phyloP scores from a whole-genome alignment of 2,113 vertebrate species.

The Carassius gibelio region DNA sequence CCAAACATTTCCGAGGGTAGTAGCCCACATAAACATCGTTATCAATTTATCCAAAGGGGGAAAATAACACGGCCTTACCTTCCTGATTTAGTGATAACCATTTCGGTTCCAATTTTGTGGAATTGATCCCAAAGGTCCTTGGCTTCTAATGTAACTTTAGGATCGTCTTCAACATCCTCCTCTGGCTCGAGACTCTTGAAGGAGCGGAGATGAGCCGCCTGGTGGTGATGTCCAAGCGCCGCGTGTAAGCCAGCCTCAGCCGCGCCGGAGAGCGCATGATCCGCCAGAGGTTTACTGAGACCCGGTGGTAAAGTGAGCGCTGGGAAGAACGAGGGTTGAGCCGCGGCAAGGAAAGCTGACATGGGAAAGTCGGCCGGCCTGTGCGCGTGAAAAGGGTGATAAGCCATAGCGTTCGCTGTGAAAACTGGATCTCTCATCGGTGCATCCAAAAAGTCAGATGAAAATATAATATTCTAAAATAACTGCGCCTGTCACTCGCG shows the following conservation, averaged over 20 bases:
- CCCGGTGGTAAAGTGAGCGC: constrained; percentile 81
- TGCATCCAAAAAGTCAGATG: constrained; percentile 78
- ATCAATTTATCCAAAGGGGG: neutral
- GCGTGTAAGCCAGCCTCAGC: constrained; percentile 83
- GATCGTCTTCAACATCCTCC: constrained; percentile 87
- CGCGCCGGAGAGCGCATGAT: constrained; percentile 78
- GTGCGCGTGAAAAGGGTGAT: constrained; percentile 88
- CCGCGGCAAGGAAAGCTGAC: constrained; percentile 83
- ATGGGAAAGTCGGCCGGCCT: constrained; percentile 85
- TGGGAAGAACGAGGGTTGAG: constrained; percentile 86
- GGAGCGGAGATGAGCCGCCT: constrained; percentile 79
- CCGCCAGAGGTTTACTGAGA: constrained; percentile 79
- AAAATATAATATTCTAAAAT: constrained; percentile 59
- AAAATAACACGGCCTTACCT: constrained; percentile 78
- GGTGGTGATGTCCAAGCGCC: constrained; percentile 82
- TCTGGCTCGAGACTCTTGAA: constrained; percentile 83
- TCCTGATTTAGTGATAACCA: constrained; percentile 98
- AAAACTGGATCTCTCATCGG: constrained; percentile 91
- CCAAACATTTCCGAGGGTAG: neutral
- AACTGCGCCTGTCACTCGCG: constrained; percentile 21
- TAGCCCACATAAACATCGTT: neutral
- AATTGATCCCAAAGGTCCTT: constrained; percentile 95
- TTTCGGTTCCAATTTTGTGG: constrained; percentile 95
- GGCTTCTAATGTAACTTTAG: constrained; percentile 92
- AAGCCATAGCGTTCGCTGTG: constrained; percentile 89